These are phyloP conservation scores for Callitettix versicolor DNA, from an alignment of 1,140 invertebrate genomes.

Conservation along the genomic window DNA sequence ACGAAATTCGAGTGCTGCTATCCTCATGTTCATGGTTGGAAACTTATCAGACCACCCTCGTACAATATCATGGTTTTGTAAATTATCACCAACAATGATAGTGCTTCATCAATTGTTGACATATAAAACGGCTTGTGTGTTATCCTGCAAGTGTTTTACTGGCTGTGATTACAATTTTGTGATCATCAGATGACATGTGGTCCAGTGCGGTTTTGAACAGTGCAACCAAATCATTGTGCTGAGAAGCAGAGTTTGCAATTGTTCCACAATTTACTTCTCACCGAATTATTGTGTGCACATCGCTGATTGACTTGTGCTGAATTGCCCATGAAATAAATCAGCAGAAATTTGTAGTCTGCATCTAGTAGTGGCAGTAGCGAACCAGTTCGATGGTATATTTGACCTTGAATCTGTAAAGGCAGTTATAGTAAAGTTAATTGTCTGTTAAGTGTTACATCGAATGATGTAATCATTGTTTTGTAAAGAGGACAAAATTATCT, in stretches of 20 bases:
- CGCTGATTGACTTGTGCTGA: constrained; percentile 32
- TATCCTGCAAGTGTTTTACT: constrained; percentile 31
- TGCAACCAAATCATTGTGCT: constrained; percentile 31
- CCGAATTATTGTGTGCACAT: constrained; percentile 25
- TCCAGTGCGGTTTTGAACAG: constrained; percentile 33
- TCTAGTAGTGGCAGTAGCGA: constrained; percentile 25
- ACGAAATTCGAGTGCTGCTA: too few species aligned
- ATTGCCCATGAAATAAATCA: constrained; percentile 35
- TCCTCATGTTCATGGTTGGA: too few species aligned
- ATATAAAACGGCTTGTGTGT: constrained; percentile 35
- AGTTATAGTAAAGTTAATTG: not conserved
- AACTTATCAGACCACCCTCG: too few species aligned
- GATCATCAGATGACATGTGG: constrained; percentile 31
- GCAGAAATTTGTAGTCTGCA: constrained; percentile 26
- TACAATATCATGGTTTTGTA: constrained; percentile 33
- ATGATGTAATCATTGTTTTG: not conserved
- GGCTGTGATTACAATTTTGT: constrained; percentile 31
- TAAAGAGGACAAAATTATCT: constrained; percentile 14
- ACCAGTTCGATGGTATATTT: constrained; percentile 29
- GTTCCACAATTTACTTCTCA: constrained; percentile 29
- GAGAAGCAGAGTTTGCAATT: constrained; percentile 31
- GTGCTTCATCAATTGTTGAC: constrained; percentile 34
- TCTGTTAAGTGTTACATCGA: too few species aligned
- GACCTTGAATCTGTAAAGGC: constrained; percentile 22
- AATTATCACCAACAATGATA: constrained; percentile 33